These are phyloP conservation scores for Argynnis bischoffii DNA, from an alignment of 2,888 invertebrate genomes.

Conservation along the genomic window DNA sequence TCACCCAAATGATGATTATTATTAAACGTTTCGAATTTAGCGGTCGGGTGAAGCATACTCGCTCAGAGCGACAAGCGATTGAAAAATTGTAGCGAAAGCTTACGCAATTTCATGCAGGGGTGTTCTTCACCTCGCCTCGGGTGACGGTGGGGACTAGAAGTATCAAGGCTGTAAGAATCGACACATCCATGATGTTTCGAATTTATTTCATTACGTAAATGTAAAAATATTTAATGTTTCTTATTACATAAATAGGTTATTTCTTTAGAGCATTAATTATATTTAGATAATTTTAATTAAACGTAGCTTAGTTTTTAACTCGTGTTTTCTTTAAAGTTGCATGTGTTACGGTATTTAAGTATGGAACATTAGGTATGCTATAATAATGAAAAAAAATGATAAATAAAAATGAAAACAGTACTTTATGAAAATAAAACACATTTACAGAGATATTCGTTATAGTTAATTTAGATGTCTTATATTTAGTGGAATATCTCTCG, in stretches of 20 bases:
- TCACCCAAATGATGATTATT: conserved; percentile 52
- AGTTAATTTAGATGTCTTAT: neutral
- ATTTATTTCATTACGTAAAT: neutral
- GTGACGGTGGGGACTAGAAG: conserved; percentile 41
- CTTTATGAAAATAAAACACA: too few relatives aligned
- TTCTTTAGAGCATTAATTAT: too few relatives aligned
- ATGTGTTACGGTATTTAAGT: too few relatives aligned
- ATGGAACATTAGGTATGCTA: too few relatives aligned
- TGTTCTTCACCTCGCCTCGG: conserved; percentile 48
- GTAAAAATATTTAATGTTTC: neutral
- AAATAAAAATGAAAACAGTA: too few relatives aligned
- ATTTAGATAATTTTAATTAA: too few relatives aligned
- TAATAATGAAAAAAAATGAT: too few relatives aligned
- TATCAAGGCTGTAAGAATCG: conserved; percentile 23
- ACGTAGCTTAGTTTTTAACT: too few relatives aligned
- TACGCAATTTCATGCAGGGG: conserved; percentile 67
- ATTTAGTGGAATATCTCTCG: conserved; percentile 18
- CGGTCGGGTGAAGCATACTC: conserved; percentile 51
- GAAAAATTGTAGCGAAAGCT: conserved; percentile 73
- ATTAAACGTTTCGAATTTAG: conserved; percentile 65
- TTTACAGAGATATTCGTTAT: neutral
- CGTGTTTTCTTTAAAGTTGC: too few relatives aligned
- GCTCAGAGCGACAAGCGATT: conserved; percentile 68
- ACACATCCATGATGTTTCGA: neutral
- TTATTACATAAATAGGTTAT: neutral